Conservation (phyloP, 2,113 vertebrate genomes). For the Cynoglossus semilaevis region DNA sequence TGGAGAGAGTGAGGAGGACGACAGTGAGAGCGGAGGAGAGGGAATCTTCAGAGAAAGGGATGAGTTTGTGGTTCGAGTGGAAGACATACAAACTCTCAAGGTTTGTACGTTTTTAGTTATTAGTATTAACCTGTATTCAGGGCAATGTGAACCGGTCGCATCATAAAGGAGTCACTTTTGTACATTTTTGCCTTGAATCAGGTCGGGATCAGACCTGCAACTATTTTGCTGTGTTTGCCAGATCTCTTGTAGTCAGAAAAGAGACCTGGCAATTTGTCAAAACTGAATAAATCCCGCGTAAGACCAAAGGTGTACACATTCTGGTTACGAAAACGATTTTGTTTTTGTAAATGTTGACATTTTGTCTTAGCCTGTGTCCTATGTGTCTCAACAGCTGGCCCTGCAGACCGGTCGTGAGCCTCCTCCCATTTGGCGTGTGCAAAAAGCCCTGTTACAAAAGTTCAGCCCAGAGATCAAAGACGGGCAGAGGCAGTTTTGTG, state of each 20-base stretch:
- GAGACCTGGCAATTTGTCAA: too few species aligned
- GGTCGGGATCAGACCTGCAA: too few species aligned
- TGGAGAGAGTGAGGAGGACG: constrained; percentile 89
- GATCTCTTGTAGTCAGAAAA: too few species aligned
- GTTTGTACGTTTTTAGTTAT: constrained; percentile 55
- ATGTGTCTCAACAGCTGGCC: constrained; percentile 74
- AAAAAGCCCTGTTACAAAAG: constrained; percentile 92
- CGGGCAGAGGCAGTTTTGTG: constrained; percentile 91
- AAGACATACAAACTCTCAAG: constrained; percentile 88
- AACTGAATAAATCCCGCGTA: too few species aligned
- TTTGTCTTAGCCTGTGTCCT: neutral
- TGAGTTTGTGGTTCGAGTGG: constrained; percentile 89
- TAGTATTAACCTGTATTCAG: too few species aligned
- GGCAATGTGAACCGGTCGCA: too few species aligned
- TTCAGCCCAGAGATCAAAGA: constrained; percentile 94
- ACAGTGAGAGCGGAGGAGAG: constrained; percentile 87
- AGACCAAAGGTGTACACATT: too few species aligned
- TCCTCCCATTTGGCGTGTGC: constrained; percentile 90
- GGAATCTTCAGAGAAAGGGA: constrained; percentile 91
- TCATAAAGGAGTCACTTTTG: too few species aligned
- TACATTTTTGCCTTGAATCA: too few species aligned
- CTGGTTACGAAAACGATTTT: too few species aligned
- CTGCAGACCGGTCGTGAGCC: constrained; percentile 88
- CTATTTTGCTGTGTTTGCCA: too few species aligned
- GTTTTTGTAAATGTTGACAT: neutral